Base-by-base conservation (phyloP, 2,888 invertebrate genomes). In the Brachypalpus laphriformis region DNA sequence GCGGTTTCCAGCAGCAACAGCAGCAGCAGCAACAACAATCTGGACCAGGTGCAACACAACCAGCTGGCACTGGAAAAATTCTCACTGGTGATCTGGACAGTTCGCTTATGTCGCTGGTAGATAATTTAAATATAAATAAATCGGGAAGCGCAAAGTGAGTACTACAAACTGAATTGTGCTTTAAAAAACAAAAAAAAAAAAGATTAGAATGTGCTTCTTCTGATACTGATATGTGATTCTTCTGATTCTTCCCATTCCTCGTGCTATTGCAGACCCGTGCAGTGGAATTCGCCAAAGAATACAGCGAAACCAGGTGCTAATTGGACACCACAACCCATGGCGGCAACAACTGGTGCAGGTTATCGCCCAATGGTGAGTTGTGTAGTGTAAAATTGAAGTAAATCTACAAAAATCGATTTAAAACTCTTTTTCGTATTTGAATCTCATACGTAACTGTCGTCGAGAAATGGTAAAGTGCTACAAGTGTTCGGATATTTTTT, bases 41-140 rank as follows among this genome's bases (percentile, higher is more conserved):
- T 45, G 91, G 91, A 87, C 91, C 91, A 89, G 90, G 91, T 87
- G 89, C 88, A 88, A 88, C 90, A 16, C 92, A 91, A 82, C 91
- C 93, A 87, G 92, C 93, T 86, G 92, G 93, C 90, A 91, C 93
- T 75, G 95, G 95, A 86, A 96, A 96, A 91, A 95, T 98, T 87
- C 94, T 98, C 87, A 97, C 97, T 25, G 97, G 98, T 72, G 98
- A 98, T 92, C 93, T 99, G 91, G 98, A 99, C 91, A 97, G 97
- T 88, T 98, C 98, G 88, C 94, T 98, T 83, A 98, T 98, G 86
- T 96, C 96, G 87, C 93, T 99, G 89, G 98, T 98, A 86, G 97
- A 98, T 93, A 98, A 98, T 93, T 94, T 99, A 89, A 94, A 95
- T 89, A 97, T 97, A 89, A 96, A 97, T 93, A 96, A 96, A 92